Base-by-base conservation (phyloP, 2,113 vertebrate species). In the Felis chaus region DNA sequence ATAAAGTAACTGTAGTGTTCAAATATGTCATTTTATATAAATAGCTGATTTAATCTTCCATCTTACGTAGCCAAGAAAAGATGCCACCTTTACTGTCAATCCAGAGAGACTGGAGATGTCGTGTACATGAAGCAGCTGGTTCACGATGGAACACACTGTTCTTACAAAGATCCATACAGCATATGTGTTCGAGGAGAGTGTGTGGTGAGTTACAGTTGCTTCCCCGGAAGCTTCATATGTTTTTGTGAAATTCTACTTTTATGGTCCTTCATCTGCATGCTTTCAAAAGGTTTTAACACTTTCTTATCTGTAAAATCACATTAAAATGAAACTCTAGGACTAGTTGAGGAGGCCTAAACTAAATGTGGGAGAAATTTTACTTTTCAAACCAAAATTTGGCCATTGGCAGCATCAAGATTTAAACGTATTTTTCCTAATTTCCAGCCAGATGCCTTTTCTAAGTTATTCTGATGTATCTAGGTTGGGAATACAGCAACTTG, bases 141-240 rank as follows among this genome's bases (percentile, higher is more conserved):
- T 12, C 99, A 99, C 0, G 99, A 99, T 0, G 99, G 99, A 11
- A 99, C 99, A 0, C 99, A 98, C 53, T 99, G 99, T 71, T 99
- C 99, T 25, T 99, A 99, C 97, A 99, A 99, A 97, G 99, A 99
- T 33, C 99, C 99, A 0, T 99, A 99, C 97, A 99, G 99, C 98
- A 99, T 99, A 55, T 99, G 99, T 27, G 99, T 99, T 69, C 99
- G 99, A 0, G 99, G 99, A 27, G 99, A 99, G 53, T 99, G 99
- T 36, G 99, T 99, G 99, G 99, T 99, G 98, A 99, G 99, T 98
- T 73, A 2, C 45, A 7, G 9, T 5, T 1, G 16, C 66, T 61
- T 74, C 27, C 73, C 48, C 41, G 4, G 0, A n/a, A 18, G 53
- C 53, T 53, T n/a, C 31, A 19, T 13, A 1, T 1, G 1, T 25